Base-by-base conservation (phyloP, 1,140 invertebrate genomes). In the Oryzaephilus surinamensis region DNA sequence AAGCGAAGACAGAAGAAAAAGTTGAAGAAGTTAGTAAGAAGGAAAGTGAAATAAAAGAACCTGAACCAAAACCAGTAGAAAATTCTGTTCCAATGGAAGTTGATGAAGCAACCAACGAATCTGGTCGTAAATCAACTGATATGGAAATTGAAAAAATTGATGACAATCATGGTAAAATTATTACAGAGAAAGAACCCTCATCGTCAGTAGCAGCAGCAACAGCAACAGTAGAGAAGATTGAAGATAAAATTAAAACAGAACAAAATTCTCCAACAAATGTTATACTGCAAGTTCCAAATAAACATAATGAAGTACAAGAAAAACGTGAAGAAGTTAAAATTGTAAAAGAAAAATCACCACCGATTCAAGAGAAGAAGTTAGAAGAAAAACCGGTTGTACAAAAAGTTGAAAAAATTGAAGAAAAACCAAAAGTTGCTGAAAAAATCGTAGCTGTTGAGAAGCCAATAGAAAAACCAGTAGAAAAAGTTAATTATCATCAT, bases 141-240 rank as follows among this genome's bases (percentile, higher is more conserved):
- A 54, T 54, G 52, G 52, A 54, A 17, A 50, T 54, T 15, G 52
- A 54, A 32, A 52, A 50, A 18, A 35, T 50, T 21, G 24, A 34
- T 20, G 33, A 52, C 41, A 26, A 41, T 48, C 19, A 13, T n/a
- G 28, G 29, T 32, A 44, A 44, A 14, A 26, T 26, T 7, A 20
- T 38, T 3, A 6, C 36, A 6, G 27, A 35, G 7, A 3, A 40
- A 26, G 26, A 39, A 51, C 32, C 36, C 13, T 54, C 46, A 37
- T 38, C 46, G 5, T 38, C 43, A 0, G 40, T 6, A 10, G 11
- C 49, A 13, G 48, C 47, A 20, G n/a, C 19, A 24, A 45, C 48
- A 13, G 17, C 24, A 6, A 41, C 45, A 38, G 30, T 43, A 15
- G 55, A 56, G 11, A 39, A 36, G n/a, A 24, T 16, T 23, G 14